Evolutionary conservation across 1,140 invertebrate species (phyloP).

Genomic region (Laodelphax striatellus): DNA sequence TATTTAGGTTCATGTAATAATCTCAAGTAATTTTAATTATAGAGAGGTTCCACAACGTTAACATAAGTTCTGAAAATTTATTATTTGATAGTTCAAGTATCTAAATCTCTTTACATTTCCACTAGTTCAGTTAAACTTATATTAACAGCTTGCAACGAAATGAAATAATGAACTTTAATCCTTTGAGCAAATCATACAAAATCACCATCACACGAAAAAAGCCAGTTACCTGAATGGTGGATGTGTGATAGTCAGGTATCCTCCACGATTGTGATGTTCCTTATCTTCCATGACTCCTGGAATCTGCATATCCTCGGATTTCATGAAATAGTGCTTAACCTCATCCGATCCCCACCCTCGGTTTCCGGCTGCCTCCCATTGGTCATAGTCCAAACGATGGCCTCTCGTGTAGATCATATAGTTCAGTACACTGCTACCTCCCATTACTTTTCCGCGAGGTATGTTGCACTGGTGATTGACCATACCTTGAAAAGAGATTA

Average conservation of each 20-base stretch:
- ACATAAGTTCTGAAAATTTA: no score
- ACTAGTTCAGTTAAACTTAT: no score
- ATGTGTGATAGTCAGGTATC: slow-evolving; percentile 29
- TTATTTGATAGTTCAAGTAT: no score
- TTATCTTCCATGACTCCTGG: slow-evolving; percentile 35
- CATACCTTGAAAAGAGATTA: slow-evolving; percentile 13
- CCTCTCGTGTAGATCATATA: slow-evolving; percentile 80
- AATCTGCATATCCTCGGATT: slow-evolving; percentile 56
- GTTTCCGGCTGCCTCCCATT: slow-evolving; percentile 52
- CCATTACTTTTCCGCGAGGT: slow-evolving; percentile 22
- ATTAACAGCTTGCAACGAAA: no score
- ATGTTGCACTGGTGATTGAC: slow-evolving; percentile 18
- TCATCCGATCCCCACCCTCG: slow-evolving; percentile 65
- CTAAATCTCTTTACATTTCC: no score
- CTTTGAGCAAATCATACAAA: no score
- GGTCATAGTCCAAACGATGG: slow-evolving; percentile 58
- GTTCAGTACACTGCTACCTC: slow-evolving; percentile 37
- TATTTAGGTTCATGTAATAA: no score
- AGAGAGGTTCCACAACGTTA: no score
- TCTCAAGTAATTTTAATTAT: no score
- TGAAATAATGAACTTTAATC: no score
- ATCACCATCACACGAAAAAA: no score
- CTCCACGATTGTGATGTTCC: slow-evolving; percentile 37
- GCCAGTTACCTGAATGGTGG: slow-evolving; percentile 34
- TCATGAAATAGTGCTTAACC: slow-evolving; percentile 73